These are phyloP conservation scores for Drosophila phalerata DNA, from an alignment of 2,888 invertebrate species.

Conservation along the genomic window DNA sequence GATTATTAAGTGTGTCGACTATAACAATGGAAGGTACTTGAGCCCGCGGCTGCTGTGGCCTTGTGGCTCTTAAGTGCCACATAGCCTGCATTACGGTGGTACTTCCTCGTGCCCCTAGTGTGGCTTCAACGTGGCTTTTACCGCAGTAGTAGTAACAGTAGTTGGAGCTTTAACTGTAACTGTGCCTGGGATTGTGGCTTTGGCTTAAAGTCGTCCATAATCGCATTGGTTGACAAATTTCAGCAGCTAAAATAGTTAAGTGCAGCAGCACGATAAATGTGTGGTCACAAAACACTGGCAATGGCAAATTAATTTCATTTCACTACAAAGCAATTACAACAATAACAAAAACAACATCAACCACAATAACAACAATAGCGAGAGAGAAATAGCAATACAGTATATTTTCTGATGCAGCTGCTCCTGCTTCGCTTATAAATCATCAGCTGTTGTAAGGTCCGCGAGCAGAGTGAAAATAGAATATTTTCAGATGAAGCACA, in stretches of 20 bases:
- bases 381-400: slow-evolving; percentile 8
- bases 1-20: slow-evolving; percentile 68
- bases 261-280: slow-evolving; percentile 70
- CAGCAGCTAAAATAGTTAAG: slow-evolving; percentile 56
- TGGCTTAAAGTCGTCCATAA: slow-evolving; percentile 47
- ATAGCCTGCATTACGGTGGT: slow-evolving; percentile 21
- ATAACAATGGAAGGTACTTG: slow-evolving; percentile 65
- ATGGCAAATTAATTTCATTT: slow-evolving; percentile 76
- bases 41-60: slow-evolving; percentile 22
- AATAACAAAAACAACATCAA: neutral
- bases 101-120: too few relatives aligned
- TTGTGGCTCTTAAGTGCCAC: slow-evolving; percentile 27
- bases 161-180: neutral
- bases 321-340: slow-evolving; percentile 33
- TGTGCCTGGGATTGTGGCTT: slow-evolving; percentile 12
- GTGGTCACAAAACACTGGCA: slow-evolving; percentile 63
- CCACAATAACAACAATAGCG: slow-evolving; percentile 3
- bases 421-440: slow-evolving; percentile 57
- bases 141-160: neutral
- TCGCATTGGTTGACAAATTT: slow-evolving; percentile 61
- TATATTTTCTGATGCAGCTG: slow-evolving; percentile 17
- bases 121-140: slow-evolving; percentile 53
- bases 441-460: slow-evolving; percentile 51
- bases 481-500: slow-evolving; percentile 34
- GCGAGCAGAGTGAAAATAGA: slow-evolving; percentile 24